phyloP scores from a whole-genome alignment of 2,113 vertebrate genomes.

The Nycticebus coucang region DNA sequence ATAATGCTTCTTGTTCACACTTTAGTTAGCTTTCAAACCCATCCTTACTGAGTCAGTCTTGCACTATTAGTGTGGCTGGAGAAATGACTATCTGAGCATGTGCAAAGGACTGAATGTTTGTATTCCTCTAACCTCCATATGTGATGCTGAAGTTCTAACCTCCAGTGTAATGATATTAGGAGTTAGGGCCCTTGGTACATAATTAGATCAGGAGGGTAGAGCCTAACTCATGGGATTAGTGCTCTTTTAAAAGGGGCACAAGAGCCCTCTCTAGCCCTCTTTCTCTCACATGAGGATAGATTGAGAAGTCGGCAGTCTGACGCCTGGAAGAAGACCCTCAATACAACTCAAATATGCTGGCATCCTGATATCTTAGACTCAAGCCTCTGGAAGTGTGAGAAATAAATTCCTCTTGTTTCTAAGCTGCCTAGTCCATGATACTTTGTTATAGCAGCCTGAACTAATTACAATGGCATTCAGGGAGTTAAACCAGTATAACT shows the following conservation, averaged over 20 bases:
- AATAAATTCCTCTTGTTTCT: not conserved
- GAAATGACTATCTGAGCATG: not conserved
- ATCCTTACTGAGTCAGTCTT: not conserved
- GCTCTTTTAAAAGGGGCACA: not conserved
- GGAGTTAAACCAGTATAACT: not conserved
- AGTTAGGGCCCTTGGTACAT: not conserved
- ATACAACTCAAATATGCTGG: not conserved
- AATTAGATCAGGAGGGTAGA: not conserved
- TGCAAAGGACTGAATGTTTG: not conserved
- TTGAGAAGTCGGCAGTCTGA: not conserved
- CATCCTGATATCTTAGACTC: not conserved
- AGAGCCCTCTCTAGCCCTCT: not conserved
- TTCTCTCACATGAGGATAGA: not conserved
- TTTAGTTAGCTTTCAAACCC: not conserved
- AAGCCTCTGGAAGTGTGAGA: not conserved
- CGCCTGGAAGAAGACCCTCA: not conserved
- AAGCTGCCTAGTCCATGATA: not conserved
- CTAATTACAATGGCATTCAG: not conserved
- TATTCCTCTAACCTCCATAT: not conserved
- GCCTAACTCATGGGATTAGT: not conserved
- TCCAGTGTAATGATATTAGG: not conserved
- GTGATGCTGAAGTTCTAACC: not conserved
- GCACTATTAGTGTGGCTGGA: not conserved
- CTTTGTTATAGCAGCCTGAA: not conserved
- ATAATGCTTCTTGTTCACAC: not conserved